Percentiles rank a stretch among this genome's conserved stretches.
These are phyloP conservation scores for Pomatostomus ruficeps DNA, from an alignment of 2,113 vertebrate species.

Conservation along the genomic window DNA sequence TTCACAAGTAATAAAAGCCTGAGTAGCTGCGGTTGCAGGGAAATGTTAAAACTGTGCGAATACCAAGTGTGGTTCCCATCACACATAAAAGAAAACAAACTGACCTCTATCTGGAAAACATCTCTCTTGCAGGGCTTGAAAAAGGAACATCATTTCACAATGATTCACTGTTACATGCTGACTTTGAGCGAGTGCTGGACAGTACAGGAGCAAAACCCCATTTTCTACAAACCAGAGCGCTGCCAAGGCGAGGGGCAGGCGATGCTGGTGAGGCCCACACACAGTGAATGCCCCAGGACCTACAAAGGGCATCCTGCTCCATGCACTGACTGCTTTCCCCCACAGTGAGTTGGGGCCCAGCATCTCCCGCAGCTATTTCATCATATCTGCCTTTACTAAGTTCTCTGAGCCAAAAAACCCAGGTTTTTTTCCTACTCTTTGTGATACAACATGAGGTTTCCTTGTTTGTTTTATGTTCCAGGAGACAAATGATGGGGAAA, in stretches of 20 bases:
- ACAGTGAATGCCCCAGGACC: background rate
- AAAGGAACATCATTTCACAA: slow-evolving; percentile 34
- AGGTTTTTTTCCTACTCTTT: background rate
- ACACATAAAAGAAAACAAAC: slow-evolving; percentile 34
- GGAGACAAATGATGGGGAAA: slow-evolving; percentile 60
- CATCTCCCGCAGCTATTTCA: slow-evolving; percentile 8
- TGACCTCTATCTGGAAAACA: slow-evolving; percentile 48
- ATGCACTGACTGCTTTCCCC: background rate
- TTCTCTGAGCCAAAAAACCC: background rate
- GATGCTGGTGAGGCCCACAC: background rate
- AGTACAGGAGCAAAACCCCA: background rate
- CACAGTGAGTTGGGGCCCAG: background rate
- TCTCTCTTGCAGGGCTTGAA: background rate
- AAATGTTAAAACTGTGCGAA: slow-evolving; percentile 15
- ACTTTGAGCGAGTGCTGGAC: background rate
- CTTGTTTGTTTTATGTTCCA: slow-evolving; percentile 51
- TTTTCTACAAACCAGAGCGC: background rate
- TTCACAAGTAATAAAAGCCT: background rate
- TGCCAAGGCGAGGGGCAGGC: background rate
- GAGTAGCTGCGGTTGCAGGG: background rate
- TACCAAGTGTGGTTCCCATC: slow-evolving; percentile 34
- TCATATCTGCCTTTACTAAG: slow-evolving; percentile 20
- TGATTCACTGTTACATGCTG: slow-evolving; percentile 34
- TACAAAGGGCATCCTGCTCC: background rate
- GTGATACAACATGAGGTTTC: slow-evolving; percentile 49